phyloP scores from a whole-genome alignment of 2,888 invertebrate species.

The Congeria kusceri region DNA sequence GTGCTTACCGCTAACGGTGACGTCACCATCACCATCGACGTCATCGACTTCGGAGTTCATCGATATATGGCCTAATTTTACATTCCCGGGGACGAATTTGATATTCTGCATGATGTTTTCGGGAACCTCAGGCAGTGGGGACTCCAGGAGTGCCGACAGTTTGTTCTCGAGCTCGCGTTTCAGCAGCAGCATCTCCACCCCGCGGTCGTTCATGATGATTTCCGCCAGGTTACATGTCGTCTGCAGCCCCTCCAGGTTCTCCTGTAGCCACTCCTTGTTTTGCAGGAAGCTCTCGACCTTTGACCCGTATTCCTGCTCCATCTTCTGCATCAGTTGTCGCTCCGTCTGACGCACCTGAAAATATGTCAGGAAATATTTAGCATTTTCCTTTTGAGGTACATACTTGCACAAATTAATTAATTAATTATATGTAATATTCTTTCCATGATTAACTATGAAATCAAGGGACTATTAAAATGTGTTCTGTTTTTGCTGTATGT shows the following conservation, averaged over 20 bases:
- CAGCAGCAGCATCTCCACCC: constrained; percentile 83
- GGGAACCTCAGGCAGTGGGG: constrained; percentile 71
- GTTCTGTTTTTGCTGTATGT: no score
- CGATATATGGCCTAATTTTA: constrained; percentile 75
- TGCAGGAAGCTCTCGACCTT: constrained; percentile 78
- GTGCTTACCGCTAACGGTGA: constrained; percentile 43
- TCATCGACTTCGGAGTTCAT: constrained; percentile 42
- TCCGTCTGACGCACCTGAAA: constrained; percentile 43
- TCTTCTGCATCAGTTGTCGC: constrained; percentile 78
- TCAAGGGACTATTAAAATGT: no score
- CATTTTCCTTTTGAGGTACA: no score
- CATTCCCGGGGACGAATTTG: constrained; percentile 80
- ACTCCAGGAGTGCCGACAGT: constrained; percentile 77
- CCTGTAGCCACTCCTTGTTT: constrained; percentile 79
- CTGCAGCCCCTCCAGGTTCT: constrained; percentile 79
- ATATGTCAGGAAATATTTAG: no score
- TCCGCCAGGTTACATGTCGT: constrained; percentile 81
- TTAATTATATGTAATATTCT: no score
- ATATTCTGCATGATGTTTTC: constrained; percentile 70
- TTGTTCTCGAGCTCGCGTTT: constrained; percentile 83
- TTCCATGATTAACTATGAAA: no score
- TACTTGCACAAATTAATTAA: no score
- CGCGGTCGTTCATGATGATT: constrained; percentile 82
- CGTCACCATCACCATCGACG: constrained; percentile 16
- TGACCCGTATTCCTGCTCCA: constrained; percentile 79